phyloP scores from a whole-genome alignment of 2,113 vertebrate genomes.

The Gallinago paraguaiae region DNA sequence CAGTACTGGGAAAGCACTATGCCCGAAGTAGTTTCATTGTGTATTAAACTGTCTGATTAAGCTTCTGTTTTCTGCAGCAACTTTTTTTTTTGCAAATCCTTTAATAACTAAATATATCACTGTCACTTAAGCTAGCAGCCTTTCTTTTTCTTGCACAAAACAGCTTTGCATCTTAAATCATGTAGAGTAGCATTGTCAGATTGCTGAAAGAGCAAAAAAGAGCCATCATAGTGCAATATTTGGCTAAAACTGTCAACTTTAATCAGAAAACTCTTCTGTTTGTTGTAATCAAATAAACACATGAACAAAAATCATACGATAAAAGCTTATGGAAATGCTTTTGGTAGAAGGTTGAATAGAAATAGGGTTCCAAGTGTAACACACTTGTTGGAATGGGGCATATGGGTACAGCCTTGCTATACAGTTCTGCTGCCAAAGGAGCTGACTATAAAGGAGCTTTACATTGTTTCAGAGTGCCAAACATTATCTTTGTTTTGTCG shows the following conservation, averaged over 20 bases:
- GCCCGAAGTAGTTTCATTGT: not conserved
- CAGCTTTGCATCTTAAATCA: constrained; percentile 25
- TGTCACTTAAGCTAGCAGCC: not conserved
- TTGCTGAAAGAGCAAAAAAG: constrained; percentile 38
- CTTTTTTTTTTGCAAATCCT: not conserved
- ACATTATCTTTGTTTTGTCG: not conserved
- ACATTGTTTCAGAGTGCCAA: not conserved
- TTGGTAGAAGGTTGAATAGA: not conserved
- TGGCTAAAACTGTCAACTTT: constrained; percentile 25
- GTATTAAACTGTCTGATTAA: not conserved
- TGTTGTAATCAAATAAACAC: constrained; percentile 27
- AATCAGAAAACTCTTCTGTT: constrained; percentile 33
- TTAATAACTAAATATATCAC: constrained; percentile 3
- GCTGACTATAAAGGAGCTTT: not conserved
- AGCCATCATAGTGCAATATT: not conserved
- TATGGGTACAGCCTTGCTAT: not conserved
- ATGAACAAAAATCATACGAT: not conserved
- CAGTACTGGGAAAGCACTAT: not conserved
- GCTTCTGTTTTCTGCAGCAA: not conserved
- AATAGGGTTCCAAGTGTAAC: not conserved
- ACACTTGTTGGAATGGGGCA: not conserved
- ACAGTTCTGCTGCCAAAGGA: not conserved
- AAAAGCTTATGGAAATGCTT: constrained; percentile 1
- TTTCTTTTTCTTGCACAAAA: not conserved
- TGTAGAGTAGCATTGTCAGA: not conserved